A percentile compares a stretch with the other conserved stretches of the same genome.
These are phyloP conservation scores for Hexactinellida sp. DNA, from an alignment of 37 sponge, comb jelly and placozoan species.

Conservation along the genomic window DNA sequence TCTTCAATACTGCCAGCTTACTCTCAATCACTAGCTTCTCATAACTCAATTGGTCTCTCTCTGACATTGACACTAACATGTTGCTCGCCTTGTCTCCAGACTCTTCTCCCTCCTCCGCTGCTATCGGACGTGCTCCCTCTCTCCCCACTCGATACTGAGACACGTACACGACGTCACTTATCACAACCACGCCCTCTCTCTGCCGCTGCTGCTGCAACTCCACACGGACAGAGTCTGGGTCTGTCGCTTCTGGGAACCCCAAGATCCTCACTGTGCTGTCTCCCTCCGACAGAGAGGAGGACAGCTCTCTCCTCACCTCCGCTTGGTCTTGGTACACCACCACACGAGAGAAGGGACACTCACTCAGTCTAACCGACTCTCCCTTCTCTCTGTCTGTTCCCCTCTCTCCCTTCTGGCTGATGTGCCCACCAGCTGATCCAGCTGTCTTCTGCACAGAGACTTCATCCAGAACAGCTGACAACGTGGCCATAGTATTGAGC, in stretches of 20 bases:
- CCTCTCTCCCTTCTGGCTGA: neutral
- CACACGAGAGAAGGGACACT: slow-evolving; percentile 9
- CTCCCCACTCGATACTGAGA: neutral
- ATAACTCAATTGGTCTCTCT: neutral
- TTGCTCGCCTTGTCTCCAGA: neutral
- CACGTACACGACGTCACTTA: neutral
- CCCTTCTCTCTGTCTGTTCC: neutral
- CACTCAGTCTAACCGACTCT: neutral
- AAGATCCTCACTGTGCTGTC: neutral
- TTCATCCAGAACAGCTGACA: neutral
- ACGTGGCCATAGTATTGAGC: neutral
- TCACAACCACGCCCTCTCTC: neutral
- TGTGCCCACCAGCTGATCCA: no score
- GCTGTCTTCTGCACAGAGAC: neutral
- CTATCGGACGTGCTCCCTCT: no score
- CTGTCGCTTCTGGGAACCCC: slow-evolving; percentile 1
- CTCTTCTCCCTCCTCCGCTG: neutral
- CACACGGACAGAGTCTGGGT: slow-evolving; percentile 2
- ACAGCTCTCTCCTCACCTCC: neutral
- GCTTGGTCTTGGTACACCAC: neutral
- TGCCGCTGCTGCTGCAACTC: neutral
- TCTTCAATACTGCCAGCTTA: neutral
- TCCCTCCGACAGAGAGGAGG: neutral
- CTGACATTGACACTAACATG: neutral
- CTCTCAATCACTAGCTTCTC: neutral